Percentiles rank a stretch among this genome's conserved stretches.
Conservation (phyloP, 2,113 vertebrate species). For the Macquaria australasica region DNA sequence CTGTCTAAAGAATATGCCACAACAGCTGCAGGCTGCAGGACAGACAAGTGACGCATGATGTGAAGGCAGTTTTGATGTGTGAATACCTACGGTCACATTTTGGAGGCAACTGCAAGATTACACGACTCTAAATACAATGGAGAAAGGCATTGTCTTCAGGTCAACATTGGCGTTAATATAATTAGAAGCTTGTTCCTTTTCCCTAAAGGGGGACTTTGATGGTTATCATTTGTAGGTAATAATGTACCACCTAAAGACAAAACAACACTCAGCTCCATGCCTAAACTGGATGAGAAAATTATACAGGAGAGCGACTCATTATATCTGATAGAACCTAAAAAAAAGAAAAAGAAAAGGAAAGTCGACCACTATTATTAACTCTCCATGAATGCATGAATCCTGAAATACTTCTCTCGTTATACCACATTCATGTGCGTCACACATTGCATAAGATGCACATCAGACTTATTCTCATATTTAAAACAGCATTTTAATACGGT, state of each 20-base stretch:
- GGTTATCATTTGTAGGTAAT: constrained; percentile 81
- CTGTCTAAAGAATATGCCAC: constrained; percentile 39
- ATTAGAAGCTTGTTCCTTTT: constrained; percentile 75
- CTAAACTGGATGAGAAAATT: constrained; percentile 74
- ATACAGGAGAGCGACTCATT: constrained; percentile 72
- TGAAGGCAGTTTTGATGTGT: constrained; percentile 57
- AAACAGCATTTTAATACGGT: constrained; percentile 16
- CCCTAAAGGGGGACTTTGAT: constrained; percentile 69
- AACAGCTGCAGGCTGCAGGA: constrained; percentile 66
- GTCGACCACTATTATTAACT: constrained; percentile 60
- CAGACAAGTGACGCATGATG: constrained; percentile 64
- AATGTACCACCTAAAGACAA: constrained; percentile 81
- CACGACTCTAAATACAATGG: constrained; percentile 49
- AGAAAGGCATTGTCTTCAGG: constrained; percentile 70
- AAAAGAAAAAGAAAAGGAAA: constrained; percentile 12
- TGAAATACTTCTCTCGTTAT: constrained; percentile 17
- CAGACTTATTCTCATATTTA: constrained; percentile 8
- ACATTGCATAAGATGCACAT: constrained; percentile 19
- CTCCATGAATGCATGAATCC: constrained; percentile 41
- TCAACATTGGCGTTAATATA: constrained; percentile 73
- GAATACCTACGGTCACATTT: constrained; percentile 68
- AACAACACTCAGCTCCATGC: constrained; percentile 71
- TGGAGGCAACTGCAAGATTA: constrained; percentile 54
- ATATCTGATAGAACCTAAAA: constrained; percentile 53
- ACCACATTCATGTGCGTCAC: constrained; percentile 33